These are phyloP conservation scores for Cnemophilus loriae DNA, from an alignment of 2,113 vertebrate species.

Conservation along the genomic window DNA sequence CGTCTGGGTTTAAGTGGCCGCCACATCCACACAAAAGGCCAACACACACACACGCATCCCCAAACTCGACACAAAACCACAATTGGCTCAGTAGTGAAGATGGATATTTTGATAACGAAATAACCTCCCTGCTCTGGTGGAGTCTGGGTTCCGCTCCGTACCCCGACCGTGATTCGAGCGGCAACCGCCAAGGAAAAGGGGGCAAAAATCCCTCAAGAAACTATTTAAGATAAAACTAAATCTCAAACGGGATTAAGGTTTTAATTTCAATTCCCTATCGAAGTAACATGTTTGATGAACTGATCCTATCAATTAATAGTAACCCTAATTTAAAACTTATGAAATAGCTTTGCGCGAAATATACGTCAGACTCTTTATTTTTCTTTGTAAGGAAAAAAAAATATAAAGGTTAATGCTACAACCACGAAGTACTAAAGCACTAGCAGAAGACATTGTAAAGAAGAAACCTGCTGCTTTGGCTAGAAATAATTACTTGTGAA, in stretches of 20 bases:
- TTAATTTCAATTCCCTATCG: constrained; percentile 75
- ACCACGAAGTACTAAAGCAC: not conserved
- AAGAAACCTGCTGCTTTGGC: not conserved
- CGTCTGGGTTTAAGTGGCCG: constrained; percentile 33
- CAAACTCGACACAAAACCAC: constrained; percentile 7
- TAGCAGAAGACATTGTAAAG: not conserved
- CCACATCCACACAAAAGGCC: constrained; percentile 62
- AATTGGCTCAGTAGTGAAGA: constrained; percentile 56
- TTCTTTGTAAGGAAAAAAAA: not conserved
- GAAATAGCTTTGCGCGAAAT: constrained; percentile 50
- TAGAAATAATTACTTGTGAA: not conserved
- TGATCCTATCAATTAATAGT: constrained; percentile 74
- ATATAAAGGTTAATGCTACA: not conserved
- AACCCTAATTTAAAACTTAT: constrained; percentile 65
- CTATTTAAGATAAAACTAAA: constrained; percentile 41
- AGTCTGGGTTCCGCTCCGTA: constrained; percentile 14
- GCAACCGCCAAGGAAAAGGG: not conserved
- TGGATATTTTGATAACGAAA: constrained; percentile 66
- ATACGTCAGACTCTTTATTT: not conserved
- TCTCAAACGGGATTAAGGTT: constrained; percentile 70
- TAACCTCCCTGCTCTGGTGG: constrained; percentile 27
- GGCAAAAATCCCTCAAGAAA: constrained; percentile 12
- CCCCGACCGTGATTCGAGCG: not conserved
- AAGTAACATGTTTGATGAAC: constrained; percentile 70
- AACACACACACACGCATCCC: not conserved